Percentiles rank a stretch among this genome's conserved stretches.
These are phyloP conservation scores for Danionella cerebrum DNA, from an alignment of 2,113 vertebrate genomes.

Conservation along the genomic window DNA sequence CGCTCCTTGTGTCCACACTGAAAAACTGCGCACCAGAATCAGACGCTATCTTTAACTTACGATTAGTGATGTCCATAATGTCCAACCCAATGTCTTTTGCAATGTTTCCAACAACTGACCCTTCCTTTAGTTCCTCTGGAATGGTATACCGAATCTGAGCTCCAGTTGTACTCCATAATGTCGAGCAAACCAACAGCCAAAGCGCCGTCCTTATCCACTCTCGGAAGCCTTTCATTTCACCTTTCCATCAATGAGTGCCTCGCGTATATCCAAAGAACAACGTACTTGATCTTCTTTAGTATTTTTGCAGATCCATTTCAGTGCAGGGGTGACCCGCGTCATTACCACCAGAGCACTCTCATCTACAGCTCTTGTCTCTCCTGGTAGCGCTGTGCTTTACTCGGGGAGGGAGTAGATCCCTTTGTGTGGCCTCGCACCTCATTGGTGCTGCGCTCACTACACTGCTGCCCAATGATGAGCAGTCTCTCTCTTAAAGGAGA, in stretches of 20 bases:
- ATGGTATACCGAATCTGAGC: conserved; percentile 57
- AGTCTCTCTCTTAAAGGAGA: conserved; percentile 6
- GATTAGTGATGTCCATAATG: conserved; percentile 48
- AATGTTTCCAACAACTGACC: conserved; percentile 63
- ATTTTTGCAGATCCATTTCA: neutral
- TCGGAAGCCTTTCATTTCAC: conserved; percentile 39
- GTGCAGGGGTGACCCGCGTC: neutral
- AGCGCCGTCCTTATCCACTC: conserved; percentile 49
- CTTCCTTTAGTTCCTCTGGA: conserved; percentile 61
- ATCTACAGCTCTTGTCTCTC: neutral
- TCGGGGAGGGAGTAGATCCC: conserved; percentile 43
- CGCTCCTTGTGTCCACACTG: conserved; percentile 55
- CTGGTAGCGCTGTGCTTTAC: conserved; percentile 12
- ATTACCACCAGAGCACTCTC: neutral
- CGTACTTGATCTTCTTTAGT: neutral
- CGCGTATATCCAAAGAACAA: neutral
- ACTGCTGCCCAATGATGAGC: conserved; percentile 25
- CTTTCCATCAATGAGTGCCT: conserved; percentile 7
- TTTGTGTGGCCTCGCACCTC: conserved; percentile 39
- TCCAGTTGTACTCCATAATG: conserved; percentile 61
- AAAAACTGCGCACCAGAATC: conserved; percentile 58
- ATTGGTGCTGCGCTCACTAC: conserved; percentile 44
- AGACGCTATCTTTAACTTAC: conserved; percentile 61
- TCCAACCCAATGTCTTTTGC: conserved; percentile 63
- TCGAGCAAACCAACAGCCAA: conserved; percentile 36